Conservation (phyloP, 1,140 invertebrate species). For the Bathynomus jamesi region DNA sequence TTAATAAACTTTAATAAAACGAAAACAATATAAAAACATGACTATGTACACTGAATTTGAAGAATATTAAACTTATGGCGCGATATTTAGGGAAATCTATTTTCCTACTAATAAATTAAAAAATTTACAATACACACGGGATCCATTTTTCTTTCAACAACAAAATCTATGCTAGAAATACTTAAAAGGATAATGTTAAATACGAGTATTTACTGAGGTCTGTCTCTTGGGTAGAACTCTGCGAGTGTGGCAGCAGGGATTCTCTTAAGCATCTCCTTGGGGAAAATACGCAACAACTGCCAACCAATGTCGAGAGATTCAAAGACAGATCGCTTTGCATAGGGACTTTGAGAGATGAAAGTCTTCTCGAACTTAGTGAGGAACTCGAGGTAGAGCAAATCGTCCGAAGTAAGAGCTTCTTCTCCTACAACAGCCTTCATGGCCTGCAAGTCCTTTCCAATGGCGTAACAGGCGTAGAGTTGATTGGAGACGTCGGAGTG, state of each 20-base stretch:
- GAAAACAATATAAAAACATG: too few species aligned
- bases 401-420: constrained; percentile 90
- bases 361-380: constrained; percentile 99
- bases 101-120: too few species aligned
- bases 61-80: too few species aligned
- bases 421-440: constrained; percentile 99
- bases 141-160: too few species aligned
- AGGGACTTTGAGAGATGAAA: constrained; percentile 96
- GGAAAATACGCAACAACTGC: constrained; percentile 99
- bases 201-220: too few species aligned
- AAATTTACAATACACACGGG: too few species aligned
- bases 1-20: too few species aligned
- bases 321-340: constrained; percentile 98
- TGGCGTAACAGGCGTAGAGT: constrained; percentile 95
- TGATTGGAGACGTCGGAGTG: constrained; percentile 98
- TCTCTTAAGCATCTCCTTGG: constrained; percentile 99
- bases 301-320: constrained; percentile 99
- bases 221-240: constrained; percentile 92
- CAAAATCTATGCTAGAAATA: too few species aligned
- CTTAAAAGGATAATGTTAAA: too few species aligned
- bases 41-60: too few species aligned
- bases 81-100: too few species aligned
- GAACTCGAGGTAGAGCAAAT: constrained; percentile 97
- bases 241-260: constrained; percentile 92
- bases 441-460: constrained; percentile 95